Conservation (phyloP, 1,140 invertebrate species). For the Hesperophylax magnus region DNA sequence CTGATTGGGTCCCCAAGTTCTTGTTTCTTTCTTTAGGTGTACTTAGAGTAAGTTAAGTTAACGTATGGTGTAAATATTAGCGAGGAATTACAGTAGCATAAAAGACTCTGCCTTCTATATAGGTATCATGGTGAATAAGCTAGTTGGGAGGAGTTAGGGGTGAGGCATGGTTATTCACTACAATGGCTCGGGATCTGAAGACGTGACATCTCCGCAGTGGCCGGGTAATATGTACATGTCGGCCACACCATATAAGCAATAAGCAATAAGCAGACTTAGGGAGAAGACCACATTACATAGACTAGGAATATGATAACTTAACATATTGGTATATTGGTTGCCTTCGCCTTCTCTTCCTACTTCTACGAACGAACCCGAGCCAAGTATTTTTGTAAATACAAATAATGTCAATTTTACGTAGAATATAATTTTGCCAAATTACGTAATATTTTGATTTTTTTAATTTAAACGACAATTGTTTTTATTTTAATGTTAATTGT, state of each 20-base stretch:
- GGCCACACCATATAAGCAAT: background rate
- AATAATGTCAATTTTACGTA: conserved; percentile 58
- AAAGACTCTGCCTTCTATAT: conserved; percentile 57
- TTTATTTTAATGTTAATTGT: conserved; percentile 29
- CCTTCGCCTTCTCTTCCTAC: conserved; percentile 17
- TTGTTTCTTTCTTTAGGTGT: conserved; percentile 53
- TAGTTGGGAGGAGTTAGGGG: background rate
- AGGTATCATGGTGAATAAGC: conserved; percentile 54
- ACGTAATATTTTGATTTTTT: conserved; percentile 51
- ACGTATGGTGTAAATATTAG: conserved; percentile 58
- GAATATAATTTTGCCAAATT: conserved; percentile 58
- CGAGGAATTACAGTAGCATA: conserved; percentile 50
- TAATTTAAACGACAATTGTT: conserved; percentile 52
- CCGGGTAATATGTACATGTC: background rate
- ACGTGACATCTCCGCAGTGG: background rate
- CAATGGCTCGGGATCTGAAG: conserved; percentile 44
- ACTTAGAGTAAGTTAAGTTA: conserved; percentile 49
- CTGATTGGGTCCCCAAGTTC: conserved; percentile 59
- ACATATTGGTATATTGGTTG: conserved; percentile 9
- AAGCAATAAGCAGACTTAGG: conserved; percentile 10
- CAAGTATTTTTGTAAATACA: conserved; percentile 57
- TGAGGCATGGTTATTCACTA: background rate
- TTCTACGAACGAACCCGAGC: conserved; percentile 39
- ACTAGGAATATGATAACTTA: background rate
- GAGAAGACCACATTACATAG: conserved; percentile 35